Evolutionary conservation across 2,888 invertebrate genomes (phyloP).

Genomic region (Microplitis manilae): DNA sequence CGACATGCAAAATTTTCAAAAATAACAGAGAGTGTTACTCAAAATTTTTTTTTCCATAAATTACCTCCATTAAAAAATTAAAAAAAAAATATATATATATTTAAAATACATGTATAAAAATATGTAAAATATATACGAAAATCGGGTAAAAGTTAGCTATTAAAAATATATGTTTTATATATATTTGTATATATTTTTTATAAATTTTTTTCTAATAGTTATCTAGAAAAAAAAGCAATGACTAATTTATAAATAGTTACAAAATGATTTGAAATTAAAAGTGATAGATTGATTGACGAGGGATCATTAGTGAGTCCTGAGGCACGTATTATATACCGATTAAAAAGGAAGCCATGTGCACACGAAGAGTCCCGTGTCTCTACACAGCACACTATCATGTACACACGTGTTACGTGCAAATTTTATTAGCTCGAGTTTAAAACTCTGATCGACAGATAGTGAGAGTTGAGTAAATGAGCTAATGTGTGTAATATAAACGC

Average conservation of each 20-base stretch:
- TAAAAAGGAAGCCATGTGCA: slow-evolving; percentile 28
- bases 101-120: too few species aligned
- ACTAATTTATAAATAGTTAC: background rate
- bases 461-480: slow-evolving; percentile 23
- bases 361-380: background rate
- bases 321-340: slow-evolving; percentile 25
- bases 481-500: background rate
- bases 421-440: slow-evolving; percentile 45
- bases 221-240: background rate
- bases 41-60: too few species aligned
- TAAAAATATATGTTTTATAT: too few species aligned
- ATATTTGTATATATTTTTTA: too few species aligned
- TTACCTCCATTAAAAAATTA: too few species aligned
- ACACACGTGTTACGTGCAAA: slow-evolving; percentile 39
- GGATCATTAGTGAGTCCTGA: slow-evolving; percentile 13
- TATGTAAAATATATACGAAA: too few species aligned
- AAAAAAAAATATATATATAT: too few species aligned
- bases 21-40: too few species aligned
- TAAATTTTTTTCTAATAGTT: background rate
- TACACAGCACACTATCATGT: background rate
- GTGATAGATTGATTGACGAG: slow-evolving; percentile 22
- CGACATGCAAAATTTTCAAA: too few species aligned
- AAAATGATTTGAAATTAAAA: slow-evolving; percentile 28
- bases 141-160: too few species aligned
- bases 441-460: slow-evolving; percentile 46